Evolutionary conservation across 92 coral and sea anemone genomes (phyloP).

Genomic region (Epizoanthus rinbou): DNA sequence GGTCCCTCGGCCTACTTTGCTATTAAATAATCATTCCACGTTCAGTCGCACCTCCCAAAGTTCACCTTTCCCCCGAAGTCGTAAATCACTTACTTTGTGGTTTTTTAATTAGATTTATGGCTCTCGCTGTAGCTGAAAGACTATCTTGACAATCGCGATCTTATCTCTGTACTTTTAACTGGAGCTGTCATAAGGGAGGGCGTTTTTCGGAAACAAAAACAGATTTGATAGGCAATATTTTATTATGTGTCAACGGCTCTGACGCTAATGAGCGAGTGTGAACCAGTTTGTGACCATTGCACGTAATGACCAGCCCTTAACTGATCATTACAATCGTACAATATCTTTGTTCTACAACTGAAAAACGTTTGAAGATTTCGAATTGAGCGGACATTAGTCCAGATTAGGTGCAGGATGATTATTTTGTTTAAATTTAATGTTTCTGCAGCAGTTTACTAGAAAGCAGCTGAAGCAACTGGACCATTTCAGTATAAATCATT

Average conservation of each 20-base stretch:
- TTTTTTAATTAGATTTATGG: slow-evolving; percentile 19
- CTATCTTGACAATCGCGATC: slow-evolving; percentile 4
- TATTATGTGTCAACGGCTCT: slow-evolving; percentile 76
- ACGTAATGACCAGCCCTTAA: slow-evolving; percentile 27
- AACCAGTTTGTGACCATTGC: slow-evolving; percentile 13
- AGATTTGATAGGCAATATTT: slow-evolving; percentile 80
- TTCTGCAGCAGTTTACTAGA: too few relatives aligned
- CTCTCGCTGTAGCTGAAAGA: neutral
- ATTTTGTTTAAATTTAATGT: too few relatives aligned
- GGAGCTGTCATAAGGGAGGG: slow-evolving; percentile 75
- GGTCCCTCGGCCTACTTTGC: neutral
- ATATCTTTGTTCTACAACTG: slow-evolving; percentile 26
- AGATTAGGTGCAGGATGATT: too few relatives aligned
- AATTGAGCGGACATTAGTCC: too few relatives aligned
- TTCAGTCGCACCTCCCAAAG: neutral
- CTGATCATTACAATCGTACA: slow-evolving; percentile 20
- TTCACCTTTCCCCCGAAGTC: neutral
- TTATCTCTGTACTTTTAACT: neutral
- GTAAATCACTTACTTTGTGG: slow-evolving; percentile 14
- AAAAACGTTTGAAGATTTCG: neutral
- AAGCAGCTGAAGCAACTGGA: too few relatives aligned
- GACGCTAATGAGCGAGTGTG: slow-evolving; percentile 44
- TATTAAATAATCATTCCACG: neutral
- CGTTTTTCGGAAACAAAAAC: slow-evolving; percentile 57
- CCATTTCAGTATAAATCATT: too few relatives aligned